Percentiles rank a stretch among this genome's conserved stretches.
These are phyloP conservation scores for Apostichopus californicus DNA, from an alignment of 35 echinoderm and acorn worm genomes.

Conservation along the genomic window DNA sequence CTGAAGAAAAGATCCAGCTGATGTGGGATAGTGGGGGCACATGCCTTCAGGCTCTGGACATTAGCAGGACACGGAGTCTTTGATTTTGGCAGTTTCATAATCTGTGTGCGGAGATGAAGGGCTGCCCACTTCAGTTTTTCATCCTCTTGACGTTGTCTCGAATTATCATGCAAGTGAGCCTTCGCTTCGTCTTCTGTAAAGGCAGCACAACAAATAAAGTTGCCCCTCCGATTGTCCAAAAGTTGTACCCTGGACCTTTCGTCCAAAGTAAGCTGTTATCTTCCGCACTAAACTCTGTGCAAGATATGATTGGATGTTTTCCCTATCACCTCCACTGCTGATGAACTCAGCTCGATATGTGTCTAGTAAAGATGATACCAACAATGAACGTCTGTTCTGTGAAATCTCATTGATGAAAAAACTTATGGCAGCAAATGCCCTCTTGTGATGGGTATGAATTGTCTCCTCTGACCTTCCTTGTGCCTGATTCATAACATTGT, in stretches of 20 bases:
- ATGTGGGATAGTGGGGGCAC: slow-evolving; percentile 59
- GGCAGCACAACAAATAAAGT: slow-evolving; percentile 59
- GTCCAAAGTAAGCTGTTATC: slow-evolving; percentile 51
- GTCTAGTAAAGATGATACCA: too few species aligned
- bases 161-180: slow-evolving; percentile 16
- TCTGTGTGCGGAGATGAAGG: slow-evolving; percentile 64
- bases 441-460: slow-evolving; percentile 52
- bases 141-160: background rate
- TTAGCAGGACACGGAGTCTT: slow-evolving; percentile 73
- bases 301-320: slow-evolving; percentile 3
- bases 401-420: slow-evolving; percentile 15
- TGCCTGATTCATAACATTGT: background rate
- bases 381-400: background rate
- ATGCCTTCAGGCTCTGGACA: slow-evolving; percentile 76
- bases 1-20: slow-evolving; percentile 78
- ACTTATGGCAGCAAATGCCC: slow-evolving; percentile 27
- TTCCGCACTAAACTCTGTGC: slow-evolving; percentile 70
- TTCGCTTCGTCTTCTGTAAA: slow-evolving; percentile 61
- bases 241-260: slow-evolving; percentile 52
- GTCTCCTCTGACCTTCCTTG: slow-evolving; percentile 13
- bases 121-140: slow-evolving; percentile 72
- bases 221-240: slow-evolving; percentile 64
- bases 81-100: slow-evolving; percentile 63
- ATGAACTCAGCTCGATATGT: too few species aligned
- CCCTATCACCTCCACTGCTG: slow-evolving; percentile 12